Conservation (phyloP, 2,113 vertebrate genomes). For the Zeus faber region DNA sequence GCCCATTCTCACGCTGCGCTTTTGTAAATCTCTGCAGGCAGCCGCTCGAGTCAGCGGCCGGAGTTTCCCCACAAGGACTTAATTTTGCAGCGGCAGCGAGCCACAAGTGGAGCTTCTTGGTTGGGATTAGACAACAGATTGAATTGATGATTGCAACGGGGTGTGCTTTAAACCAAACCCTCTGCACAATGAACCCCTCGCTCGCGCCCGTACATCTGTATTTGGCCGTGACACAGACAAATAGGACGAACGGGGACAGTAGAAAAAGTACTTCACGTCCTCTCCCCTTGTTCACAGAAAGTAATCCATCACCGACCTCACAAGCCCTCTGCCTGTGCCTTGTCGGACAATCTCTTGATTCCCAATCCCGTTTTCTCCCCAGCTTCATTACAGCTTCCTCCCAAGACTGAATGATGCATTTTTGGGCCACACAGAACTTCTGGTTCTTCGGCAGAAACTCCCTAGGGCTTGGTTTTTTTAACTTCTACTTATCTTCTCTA, state of each 20-base stretch:
- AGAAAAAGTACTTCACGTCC: conserved; percentile 68
- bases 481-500: too few relatives aligned
- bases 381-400: conserved; percentile 45
- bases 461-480: too few relatives aligned
- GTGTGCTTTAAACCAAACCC: conserved; percentile 43
- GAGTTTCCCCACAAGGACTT: conserved; percentile 21
- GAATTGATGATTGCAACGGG: conserved; percentile 53
- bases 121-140: conserved; percentile 39
- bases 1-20: too few relatives aligned
- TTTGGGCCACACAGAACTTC: not conserved
- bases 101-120: conserved; percentile 17
- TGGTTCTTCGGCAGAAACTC: not conserved
- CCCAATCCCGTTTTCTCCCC: conserved; percentile 57
- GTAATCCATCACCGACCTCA: conserved; percentile 63
- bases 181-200: conserved; percentile 61
- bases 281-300: conserved; percentile 55
- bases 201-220: conserved; percentile 63
- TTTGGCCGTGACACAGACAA: conserved; percentile 69
- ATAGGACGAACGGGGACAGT: conserved; percentile 68
- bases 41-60: too few relatives aligned
- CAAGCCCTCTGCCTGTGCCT: conserved; percentile 47
- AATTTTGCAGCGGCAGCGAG: not conserved
- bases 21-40: too few relatives aligned
- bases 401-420: conserved; percentile 39
- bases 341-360: conserved; percentile 62